Conservation (phyloP, 2,888 invertebrate species). For the Erpobdella octoculata region DNA sequence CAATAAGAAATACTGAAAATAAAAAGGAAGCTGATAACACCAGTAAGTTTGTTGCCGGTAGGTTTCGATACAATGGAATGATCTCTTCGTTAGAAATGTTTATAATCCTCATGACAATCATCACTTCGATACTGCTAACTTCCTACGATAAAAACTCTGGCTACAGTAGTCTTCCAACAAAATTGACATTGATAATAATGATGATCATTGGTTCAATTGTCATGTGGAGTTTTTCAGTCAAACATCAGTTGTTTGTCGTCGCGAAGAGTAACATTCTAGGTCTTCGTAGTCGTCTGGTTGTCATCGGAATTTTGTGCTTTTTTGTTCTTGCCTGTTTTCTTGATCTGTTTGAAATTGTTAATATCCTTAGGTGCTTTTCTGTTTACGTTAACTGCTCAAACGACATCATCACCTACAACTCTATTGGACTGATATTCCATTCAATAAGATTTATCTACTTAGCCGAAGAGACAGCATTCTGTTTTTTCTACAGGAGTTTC, state of each 20-base stretch:
- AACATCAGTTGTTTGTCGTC: neutral
- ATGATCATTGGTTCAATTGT: conserved; percentile 14
- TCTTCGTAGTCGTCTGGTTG: neutral
- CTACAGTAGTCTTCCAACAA: neutral
- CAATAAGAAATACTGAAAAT: too few relatives aligned
- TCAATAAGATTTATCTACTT: conserved; percentile 14
- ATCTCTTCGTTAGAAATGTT: conserved; percentile 19
- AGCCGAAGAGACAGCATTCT: conserved; percentile 20
- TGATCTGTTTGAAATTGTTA: conserved; percentile 7
- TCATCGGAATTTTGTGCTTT: conserved; percentile 23
- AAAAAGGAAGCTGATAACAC: too few relatives aligned
- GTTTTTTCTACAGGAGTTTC: neutral
- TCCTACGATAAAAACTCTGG: neutral
- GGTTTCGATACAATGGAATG: too few relatives aligned
- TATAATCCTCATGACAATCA: neutral
- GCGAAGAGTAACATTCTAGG: neutral
- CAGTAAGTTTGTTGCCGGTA: too few relatives aligned
- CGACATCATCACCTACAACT: neutral
- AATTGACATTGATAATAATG: neutral
- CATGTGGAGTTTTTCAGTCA: conserved; percentile 3
- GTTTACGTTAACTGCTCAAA: neutral
- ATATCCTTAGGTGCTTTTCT: neutral
- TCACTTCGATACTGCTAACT: neutral
- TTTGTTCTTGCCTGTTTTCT: conserved; percentile 18
- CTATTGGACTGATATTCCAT: conserved; percentile 9